Base-by-base conservation (phyloP, 1,140 invertebrate species). In the Augochlora pura region DNA sequence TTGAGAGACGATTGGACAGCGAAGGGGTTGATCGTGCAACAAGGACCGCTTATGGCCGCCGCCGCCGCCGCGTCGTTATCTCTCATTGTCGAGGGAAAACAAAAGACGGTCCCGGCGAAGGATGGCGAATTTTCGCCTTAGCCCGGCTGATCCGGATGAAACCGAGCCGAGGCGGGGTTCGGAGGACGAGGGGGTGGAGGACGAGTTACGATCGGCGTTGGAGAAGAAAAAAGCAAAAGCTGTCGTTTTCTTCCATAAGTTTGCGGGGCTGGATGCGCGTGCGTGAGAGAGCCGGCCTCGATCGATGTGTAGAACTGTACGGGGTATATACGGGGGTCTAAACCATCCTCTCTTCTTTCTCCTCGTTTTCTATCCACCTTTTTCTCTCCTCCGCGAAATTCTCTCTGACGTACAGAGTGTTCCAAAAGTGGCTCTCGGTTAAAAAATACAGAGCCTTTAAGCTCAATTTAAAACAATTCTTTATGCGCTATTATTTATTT, bases 301-400 rank as follows among this genome's bases (percentile, higher is more conserved):
- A 76, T 76, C 74, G 16, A 76, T 76, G 74, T 76, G 54, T 76
- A 42, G 65, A 25, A 69, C 60, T 62, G 39, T 60, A 14, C 65
- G 27, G 14, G 39, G 23, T 7, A 46, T 7, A 46, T 27, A 68
- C 39, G 0, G 64, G 3, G 59, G 52, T 38, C 63, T 65, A 69
- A 32, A 32, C 32, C 32, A 32, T 32, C 32, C 32, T 32, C 32
- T 32, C 32, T 4, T 32, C 4, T 32, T 32, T 32, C 32, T 32
- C 32, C 4, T 32, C 32, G 32, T 32, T 32, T 1, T 32, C 32
- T 32, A 1, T 32, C 32, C n/a, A n/a, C 38, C 21, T 66, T 54
- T 39, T 54, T 54, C 49, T 18, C 49, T 5, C 5, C 18, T 54
- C n/a, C n/a, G 3, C 52, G 18, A n/a, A 52, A 42, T 10, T 14